Percentiles rank a stretch among this genome's conserved stretches.
These are phyloP conservation scores for Hirtodrosophila trivittata DNA, from an alignment of 2,888 invertebrate genomes.

Conservation along the genomic window DNA sequence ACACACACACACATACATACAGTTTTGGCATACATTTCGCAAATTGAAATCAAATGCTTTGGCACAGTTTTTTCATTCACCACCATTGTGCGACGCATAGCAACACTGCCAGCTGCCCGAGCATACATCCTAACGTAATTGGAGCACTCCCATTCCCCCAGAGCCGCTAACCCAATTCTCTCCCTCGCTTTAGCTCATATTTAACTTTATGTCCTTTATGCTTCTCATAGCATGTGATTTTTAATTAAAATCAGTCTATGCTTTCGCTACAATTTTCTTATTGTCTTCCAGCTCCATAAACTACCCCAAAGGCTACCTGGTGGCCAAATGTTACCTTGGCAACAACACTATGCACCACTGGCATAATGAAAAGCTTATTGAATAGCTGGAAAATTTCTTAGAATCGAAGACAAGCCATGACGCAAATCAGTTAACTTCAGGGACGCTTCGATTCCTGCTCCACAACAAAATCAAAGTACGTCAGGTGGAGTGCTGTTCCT, in stretches of 20 bases:
- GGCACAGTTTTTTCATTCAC: conserved; percentile 29
- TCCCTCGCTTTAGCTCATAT: conserved; percentile 12
- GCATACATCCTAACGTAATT: conserved; percentile 5
- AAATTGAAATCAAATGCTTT: conserved; percentile 55
- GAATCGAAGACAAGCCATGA: too few species aligned
- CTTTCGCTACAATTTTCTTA: conserved; percentile 19
- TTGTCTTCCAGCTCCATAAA: conserved; percentile 19
- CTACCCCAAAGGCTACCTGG: conserved; percentile 21
- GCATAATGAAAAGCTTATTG: too few species aligned
- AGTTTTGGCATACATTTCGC: conserved; percentile 29
- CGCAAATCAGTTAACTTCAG: too few species aligned
- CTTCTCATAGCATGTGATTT: conserved; percentile 58
- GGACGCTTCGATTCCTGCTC: too few species aligned
- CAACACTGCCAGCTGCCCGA: conserved; percentile 8
- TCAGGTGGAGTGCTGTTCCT: too few species aligned
- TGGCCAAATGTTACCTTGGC: too few species aligned
- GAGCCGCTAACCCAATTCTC: background rate
- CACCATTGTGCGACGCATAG: conserved; percentile 4
- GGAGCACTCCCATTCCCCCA: conserved; percentile 16
- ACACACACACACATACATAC: background rate
- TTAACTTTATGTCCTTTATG: conserved; percentile 47
- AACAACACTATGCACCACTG: background rate
- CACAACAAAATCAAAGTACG: too few species aligned
- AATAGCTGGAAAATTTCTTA: too few species aligned
- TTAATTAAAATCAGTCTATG: conserved; percentile 61